These are phyloP conservation scores for Neoascia interrupta DNA, from an alignment of 2,888 invertebrate genomes.

Conservation along the genomic window DNA sequence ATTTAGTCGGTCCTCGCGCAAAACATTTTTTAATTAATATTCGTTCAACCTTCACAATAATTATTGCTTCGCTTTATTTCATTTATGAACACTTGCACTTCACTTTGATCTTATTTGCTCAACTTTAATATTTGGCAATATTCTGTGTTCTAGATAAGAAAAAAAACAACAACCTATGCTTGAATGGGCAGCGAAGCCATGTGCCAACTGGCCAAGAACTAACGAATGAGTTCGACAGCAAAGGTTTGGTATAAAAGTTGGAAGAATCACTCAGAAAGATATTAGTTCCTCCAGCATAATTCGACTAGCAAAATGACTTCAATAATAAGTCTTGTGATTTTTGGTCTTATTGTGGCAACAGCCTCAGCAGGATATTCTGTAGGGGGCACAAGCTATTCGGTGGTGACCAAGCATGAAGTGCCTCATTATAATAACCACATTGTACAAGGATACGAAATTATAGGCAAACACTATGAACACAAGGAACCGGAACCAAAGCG, in stretches of 20 bases:
- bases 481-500: conserved; percentile 28
- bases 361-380: conserved; percentile 71
- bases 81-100: conserved; percentile 1
- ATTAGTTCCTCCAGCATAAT: conserved; percentile 35
- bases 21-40: background rate
- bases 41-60: background rate
- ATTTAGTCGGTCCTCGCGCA: conserved; percentile 7
- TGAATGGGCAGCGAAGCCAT: conserved; percentile 30
- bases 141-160: too few species aligned
- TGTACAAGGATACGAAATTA: conserved; percentile 1
- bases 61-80: conserved; percentile 8
- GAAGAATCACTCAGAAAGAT: conserved; percentile 1
- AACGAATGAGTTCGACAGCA: conserved; percentile 11
- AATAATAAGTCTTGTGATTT: conserved; percentile 36
- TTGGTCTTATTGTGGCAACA: conserved; percentile 70
- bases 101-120: conserved; percentile 19
- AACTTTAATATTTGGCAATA: conserved; percentile 18
- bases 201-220: too few species aligned
- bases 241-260: conserved; percentile 42
- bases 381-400: conserved; percentile 73
- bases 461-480: conserved; percentile 6
- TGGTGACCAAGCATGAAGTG: conserved; percentile 75
- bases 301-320: conserved; percentile 37
- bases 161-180: conserved; percentile 25
- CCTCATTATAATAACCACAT: conserved; percentile 69